Conservation (phyloP, 2,888 invertebrate species). For the Andricus curvator region DNA sequence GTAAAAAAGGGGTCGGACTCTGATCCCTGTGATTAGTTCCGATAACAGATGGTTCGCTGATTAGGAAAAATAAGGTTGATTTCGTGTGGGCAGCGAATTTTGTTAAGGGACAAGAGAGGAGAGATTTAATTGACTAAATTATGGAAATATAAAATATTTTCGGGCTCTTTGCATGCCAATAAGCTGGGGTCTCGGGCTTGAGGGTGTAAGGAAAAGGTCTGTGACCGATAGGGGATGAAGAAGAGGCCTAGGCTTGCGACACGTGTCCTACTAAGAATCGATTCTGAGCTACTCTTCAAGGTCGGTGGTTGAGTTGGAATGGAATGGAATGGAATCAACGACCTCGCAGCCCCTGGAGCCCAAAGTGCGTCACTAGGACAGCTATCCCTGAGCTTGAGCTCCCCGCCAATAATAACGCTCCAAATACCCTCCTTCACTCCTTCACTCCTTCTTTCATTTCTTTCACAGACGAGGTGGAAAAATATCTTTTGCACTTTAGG, state of each 20-base stretch:
- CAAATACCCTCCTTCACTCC: slow-evolving; percentile 22
- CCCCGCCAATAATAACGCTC: slow-evolving; percentile 39
- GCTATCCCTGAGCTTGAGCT: slow-evolving; percentile 65
- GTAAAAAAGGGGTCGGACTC: too few relatives aligned
- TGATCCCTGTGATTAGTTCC: neutral
- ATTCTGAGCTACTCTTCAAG: slow-evolving; percentile 72
- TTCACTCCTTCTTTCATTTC: too few relatives aligned
- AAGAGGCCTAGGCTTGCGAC: slow-evolving; percentile 58
- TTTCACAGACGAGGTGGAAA: slow-evolving; percentile 27
- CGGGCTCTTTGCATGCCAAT: neutral
- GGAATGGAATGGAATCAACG: slow-evolving; percentile 53
- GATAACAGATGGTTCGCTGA: neutral
- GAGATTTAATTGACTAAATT: neutral
- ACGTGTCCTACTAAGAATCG: slow-evolving; percentile 73
- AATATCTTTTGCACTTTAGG: slow-evolving; percentile 10
- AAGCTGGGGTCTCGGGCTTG: neutral
- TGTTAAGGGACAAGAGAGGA: too few relatives aligned
- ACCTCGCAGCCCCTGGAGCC: slow-evolving; percentile 71
- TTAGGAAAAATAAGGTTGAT: slow-evolving; percentile 6
- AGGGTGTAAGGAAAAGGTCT: slow-evolving; percentile 48
- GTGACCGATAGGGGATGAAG: slow-evolving; percentile 49
- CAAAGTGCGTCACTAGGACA: slow-evolving; percentile 75
- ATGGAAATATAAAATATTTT: neutral
- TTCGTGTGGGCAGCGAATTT: neutral
- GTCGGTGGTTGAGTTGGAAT: slow-evolving; percentile 60